Evolutionary conservation across 2,888 invertebrate genomes (phyloP).

Genomic region (Heliconius ethilla): DNA sequence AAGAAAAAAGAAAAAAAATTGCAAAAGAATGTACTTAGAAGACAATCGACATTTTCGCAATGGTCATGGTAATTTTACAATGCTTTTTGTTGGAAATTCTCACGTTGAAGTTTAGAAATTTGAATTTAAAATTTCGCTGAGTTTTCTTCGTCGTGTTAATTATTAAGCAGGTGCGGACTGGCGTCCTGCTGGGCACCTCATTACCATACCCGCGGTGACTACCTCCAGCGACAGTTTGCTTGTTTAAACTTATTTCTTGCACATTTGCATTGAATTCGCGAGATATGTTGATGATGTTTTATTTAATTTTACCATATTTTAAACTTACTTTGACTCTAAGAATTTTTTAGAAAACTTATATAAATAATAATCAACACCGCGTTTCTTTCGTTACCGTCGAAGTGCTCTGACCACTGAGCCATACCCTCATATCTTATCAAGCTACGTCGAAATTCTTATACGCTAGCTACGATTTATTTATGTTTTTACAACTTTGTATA

Average conservation of each 20-base stretch:
- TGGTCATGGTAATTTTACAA: slow-evolving; percentile 38
- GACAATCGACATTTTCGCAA: slow-evolving; percentile 41
- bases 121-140: slow-evolving; percentile 74
- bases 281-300: neutral
- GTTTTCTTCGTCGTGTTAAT: slow-evolving; percentile 69
- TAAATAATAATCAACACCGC: too few species aligned
- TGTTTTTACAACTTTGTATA: too few species aligned
- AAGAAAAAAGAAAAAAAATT: slow-evolving; percentile 11
- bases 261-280: slow-evolving; percentile 14
- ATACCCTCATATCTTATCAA: too few species aligned
- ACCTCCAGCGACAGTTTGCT: slow-evolving; percentile 22
- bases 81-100: slow-evolving; percentile 49
- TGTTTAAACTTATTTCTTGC: slow-evolving; percentile 20
- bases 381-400: too few species aligned
- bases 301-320: neutral
- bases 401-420: too few species aligned
- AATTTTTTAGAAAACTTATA: too few species aligned
- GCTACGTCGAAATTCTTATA: too few species aligned
- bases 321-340: too few species aligned
- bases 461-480: too few species aligned
- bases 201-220: slow-evolving; percentile 48
- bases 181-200: slow-evolving; percentile 59
- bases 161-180: slow-evolving; percentile 59
- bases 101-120: slow-evolving; percentile 61
- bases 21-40: slow-evolving; percentile 46